Evolutionary conservation across 2,113 vertebrate genomes (phyloP), one percentile per base, ranked within the genome.

Genomic region (Stictonetta naevosa): DNA sequence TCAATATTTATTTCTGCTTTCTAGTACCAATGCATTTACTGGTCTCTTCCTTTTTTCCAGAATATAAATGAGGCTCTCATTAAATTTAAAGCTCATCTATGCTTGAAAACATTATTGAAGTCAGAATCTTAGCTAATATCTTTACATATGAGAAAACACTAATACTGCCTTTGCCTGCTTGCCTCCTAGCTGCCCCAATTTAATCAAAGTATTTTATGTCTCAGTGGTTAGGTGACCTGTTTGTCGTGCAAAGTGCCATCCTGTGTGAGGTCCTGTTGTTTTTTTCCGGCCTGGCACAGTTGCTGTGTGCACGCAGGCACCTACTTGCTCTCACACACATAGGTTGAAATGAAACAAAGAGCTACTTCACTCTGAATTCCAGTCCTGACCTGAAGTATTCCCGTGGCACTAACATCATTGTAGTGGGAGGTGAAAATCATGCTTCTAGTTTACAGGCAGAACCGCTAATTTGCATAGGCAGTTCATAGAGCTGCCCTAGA

Each of bases 1-100:
- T 86, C 64, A 53, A 15, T 92, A 92, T 85, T 96, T 88, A 50
- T 72, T 90, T 48, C 31, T 63, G 83, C 85, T 95, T 95, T 91
- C 50, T 46, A 91, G 73, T 40, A 52, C 52, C 8, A 60, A n/a
- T 34, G 22, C 48, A 89, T 75, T 93, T 93, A 81, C n/a, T 86
- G 44, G 77, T 91, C 53, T 60, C 74, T 90, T 68, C 33, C 13
- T 40, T 92, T 86, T 84, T 59, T 50, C 62, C 46, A 93, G 73
- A 92, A 94, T 92, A 86, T 68, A 94, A 95, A 97, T 95, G 89
- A 97, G 83, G 56, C 87, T 95, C 93, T 96, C 95, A 96, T 98
- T 97, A 97, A 97, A 90, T 95, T 79, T 96, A 96, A 97, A 96
- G 60, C 92, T 94, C 64, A 88, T 48, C 52, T 90, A 10, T 83